phyloP scores from a whole-genome alignment of 2,888 invertebrate species.

The Enchytraeus crypticus region DNA sequence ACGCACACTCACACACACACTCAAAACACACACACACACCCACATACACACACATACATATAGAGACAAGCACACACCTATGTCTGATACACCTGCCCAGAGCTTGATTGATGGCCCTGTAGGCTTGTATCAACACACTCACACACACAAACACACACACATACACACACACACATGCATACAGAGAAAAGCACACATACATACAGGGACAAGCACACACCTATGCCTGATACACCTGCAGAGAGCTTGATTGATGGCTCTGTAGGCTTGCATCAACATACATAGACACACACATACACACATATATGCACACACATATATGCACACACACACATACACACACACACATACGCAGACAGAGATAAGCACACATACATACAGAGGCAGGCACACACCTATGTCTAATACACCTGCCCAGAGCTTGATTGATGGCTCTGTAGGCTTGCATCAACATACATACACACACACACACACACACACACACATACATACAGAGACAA shows the following conservation, averaged over 20 bases:
- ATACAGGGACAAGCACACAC: conserved; percentile 26
- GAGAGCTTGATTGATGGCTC: conserved; percentile 72
- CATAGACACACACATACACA: conserved; percentile 67
- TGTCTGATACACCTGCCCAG: conserved; percentile 72
- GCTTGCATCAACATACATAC: conserved; percentile 56
- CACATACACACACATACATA: no score
- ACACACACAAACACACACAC: no score
- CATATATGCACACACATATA: conserved; percentile 52
- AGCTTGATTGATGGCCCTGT: conserved; percentile 71
- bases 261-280: conserved; percentile 53
- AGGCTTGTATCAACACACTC: conserved; percentile 57
- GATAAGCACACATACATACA: background rate
- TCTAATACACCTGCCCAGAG: conserved; percentile 69
- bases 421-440: conserved; percentile 70
- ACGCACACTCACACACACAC: no score
- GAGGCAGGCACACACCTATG: conserved; percentile 52
- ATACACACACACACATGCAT: no score
- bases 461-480: conserved; percentile 67
- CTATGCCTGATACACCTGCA: conserved; percentile 71
- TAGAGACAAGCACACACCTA: conserved; percentile 41
- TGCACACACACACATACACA: no score
- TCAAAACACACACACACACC: no score
- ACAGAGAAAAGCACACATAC: background rate
- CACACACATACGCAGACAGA: no score
- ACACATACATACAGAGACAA: background rate